phyloP scores from a whole-genome alignment of 2,113 vertebrate species.

The Epinephelus lanceolatus region DNA sequence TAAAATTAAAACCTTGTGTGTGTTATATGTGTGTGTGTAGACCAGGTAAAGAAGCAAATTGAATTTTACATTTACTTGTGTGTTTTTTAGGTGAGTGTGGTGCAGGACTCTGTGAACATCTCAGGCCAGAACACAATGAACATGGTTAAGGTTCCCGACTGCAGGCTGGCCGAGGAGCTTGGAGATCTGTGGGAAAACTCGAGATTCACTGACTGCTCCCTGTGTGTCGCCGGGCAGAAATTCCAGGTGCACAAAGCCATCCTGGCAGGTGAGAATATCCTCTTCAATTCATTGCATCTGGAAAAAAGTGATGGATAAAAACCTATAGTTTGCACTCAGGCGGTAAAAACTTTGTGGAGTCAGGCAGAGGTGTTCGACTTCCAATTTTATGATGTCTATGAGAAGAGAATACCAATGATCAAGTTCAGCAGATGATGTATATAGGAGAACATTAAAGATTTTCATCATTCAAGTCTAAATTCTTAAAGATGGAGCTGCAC shows the following conservation, averaged over 20 bases:
- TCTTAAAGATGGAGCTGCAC: neutral
- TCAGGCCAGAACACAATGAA: conserved; percentile 94
- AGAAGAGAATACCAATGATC: too few species aligned
- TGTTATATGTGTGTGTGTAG: too few species aligned
- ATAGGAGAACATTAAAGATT: too few species aligned
- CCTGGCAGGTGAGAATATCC: conserved; percentile 87
- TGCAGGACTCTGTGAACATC: conserved; percentile 94
- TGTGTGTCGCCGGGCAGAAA: conserved; percentile 93
- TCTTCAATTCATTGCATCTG: neutral
- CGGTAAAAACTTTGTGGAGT: neutral
- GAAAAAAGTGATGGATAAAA: neutral
- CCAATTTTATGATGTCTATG: neutral
- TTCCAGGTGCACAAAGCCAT: conserved; percentile 95
- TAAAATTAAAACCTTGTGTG: neutral
- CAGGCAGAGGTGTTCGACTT: neutral
- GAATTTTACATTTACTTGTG: neutral
- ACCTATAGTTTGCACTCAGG: neutral
- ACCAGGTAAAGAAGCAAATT: neutral
- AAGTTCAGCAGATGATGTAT: too few species aligned
- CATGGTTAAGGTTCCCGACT: conserved; percentile 94
- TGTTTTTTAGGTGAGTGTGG: conserved; percentile 90
- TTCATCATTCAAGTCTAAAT: too few species aligned
- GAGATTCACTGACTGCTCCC: conserved; percentile 92
- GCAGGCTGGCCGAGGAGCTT: conserved; percentile 91
- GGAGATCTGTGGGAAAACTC: conserved; percentile 94